Evolutionary conservation across 2,888 invertebrate species (phyloP), one percentile per base, ranked within the genome.

Genomic region (Netelia inedita): DNA sequence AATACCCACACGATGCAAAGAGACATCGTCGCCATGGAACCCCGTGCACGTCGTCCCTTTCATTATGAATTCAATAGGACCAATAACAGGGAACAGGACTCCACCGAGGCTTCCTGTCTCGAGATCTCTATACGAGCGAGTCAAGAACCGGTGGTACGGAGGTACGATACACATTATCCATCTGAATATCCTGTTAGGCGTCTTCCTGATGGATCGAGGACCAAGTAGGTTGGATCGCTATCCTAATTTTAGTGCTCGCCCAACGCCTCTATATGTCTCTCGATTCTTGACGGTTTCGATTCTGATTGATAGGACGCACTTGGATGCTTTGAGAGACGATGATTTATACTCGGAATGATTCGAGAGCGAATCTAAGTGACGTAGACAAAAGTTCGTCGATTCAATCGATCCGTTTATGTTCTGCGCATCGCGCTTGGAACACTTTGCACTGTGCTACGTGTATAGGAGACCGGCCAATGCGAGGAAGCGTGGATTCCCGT

Each of bases 31-130:
- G 46, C 28, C 61, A 69, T 55, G 11, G n/a, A 16, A 19, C 55
- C 16, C 19, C 10, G 57, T 5, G 19, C 57, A 57, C 57, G 57
- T 43, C 46, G 19, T 3, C 69, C 83, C 80, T 83, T 86, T 84
- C 84, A 82, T 84, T 80, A 86, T 80, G 74, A 74, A 82, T 86
- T 86, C 84, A 86, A 86, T 86, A 79, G 84, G 65, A 53, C 79
- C 86, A 73, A 82, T 86, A 76, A 84, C 76, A 71, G 72, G 21
- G 65, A 76, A 84, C 76, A 65, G 63, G 14, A 68, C 55, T 19
- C 28, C 50, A 59, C 66, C 57, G 74, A 43, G 68, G 71, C 71
- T 46, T 16, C 53, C 19, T 41, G 53, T 71, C 21, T 61, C 23
- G 69, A 69, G 50, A 72, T 65, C 23, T 46, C 63, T 53, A 28